Evolutionary conservation across 2,888 invertebrate species (phyloP), one percentile per base, ranked within the genome.

Genomic region (Heliconius hortense): DNA sequence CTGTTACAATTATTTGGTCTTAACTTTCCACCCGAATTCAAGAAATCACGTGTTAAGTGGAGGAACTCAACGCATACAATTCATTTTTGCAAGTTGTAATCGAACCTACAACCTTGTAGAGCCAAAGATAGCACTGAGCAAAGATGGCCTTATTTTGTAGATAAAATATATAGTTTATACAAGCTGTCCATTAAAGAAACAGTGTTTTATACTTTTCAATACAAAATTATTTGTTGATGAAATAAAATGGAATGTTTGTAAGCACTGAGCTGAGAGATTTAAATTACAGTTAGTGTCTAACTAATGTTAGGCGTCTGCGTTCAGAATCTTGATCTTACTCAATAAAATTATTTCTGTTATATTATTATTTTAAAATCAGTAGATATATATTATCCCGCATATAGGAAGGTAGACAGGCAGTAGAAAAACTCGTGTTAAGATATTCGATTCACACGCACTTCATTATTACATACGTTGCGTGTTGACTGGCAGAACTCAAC

Each of bases 181-280:
- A 26, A 15, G 13, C 62, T 31, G 62, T 21, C 62, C 31, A 63
- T 31, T 18, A 62, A 62, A 28, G 7, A 28, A 24, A 28, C 7
- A 62, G 28, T 62, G 26, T 62, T 62, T 28, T 63, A 63, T 63
- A 63, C 62, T 31, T 63, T 63, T 63, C 62, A 63, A 63, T 63
- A 31, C 62, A 26, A 63, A 62, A 63, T 63, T 63, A 63, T 63
- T 63, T 63, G 62, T 63, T 63, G 31, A 63, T 63, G 62, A 63
- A 63, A 31, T 31, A 31, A 63, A 63, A 63, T 63, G 7, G 28
- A 31, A 63, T 31, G 62, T 63, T 31, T 63, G 62, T 63, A 63
- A 28, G 62, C 28, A 63, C 62, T 18, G 62, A 2, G 31, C 62
- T 35, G 8, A 35, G 35, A 35, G 35, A 31, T 63, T 31, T 63